Evolutionary conservation across 2,797 vertebrate genomes (phyloP).

Genomic region (Clarias fuscus): DNA sequence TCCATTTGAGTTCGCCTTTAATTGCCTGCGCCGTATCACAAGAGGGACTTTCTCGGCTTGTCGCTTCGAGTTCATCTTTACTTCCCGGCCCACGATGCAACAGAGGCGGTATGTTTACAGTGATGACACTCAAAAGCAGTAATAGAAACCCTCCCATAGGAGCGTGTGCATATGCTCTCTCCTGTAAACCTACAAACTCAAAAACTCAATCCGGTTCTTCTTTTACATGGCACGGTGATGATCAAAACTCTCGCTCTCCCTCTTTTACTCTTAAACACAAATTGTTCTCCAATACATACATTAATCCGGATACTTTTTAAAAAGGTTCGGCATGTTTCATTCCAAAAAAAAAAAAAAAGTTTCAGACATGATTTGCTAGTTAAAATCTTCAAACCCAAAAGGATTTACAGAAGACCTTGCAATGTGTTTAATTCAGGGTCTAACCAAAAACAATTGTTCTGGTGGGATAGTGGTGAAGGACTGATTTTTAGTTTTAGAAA

Average conservation of each 20-base stretch:
- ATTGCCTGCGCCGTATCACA: conserved; percentile 27
- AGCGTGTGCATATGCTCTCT: conserved; percentile 47
- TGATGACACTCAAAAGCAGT: not conserved
- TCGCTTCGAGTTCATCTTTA: conserved; percentile 18
- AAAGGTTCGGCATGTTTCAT: not conserved
- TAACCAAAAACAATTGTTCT: not conserved
- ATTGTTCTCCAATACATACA: too few relatives aligned
- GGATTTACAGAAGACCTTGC: not conserved
- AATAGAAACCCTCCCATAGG: conserved; percentile 2
- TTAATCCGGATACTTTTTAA: too few relatives aligned
- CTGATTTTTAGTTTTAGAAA: not conserved
- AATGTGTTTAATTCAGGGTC: not conserved
- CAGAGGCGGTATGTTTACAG: conserved; percentile 17
- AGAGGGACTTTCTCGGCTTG: conserved; percentile 21
- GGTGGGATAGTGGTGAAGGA: not conserved
- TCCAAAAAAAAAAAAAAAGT: not conserved
- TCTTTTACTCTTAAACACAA: not conserved
- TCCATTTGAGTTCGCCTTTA: conserved; percentile 31
- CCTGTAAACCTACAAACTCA: conserved; percentile 11
- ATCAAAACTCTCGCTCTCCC: not conserved
- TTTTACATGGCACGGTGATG: not conserved
- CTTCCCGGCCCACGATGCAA: conserved; percentile 17
- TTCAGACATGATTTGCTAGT: not conserved
- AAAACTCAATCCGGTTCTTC: not conserved
- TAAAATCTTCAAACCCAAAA: not conserved